Evolutionary conservation across 2,113 vertebrate species (phyloP), one percentile per base, ranked within the genome.

Genomic region (Dicrurus megarhynchus): DNA sequence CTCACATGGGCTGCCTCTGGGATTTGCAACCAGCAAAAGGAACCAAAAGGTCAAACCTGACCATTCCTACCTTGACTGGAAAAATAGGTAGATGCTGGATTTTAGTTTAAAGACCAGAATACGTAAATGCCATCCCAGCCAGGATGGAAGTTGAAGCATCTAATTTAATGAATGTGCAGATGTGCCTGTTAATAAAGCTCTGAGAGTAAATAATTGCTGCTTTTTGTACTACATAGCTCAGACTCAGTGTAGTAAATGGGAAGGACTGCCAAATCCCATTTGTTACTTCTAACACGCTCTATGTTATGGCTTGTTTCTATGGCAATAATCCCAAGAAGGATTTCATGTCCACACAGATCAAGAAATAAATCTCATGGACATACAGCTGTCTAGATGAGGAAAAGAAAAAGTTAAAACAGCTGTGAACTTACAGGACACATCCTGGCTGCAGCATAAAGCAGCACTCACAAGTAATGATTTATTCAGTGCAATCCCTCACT

Each of bases 261-360:
- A 81, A 79, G 47, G 55, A 33, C 69, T 91, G 93, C 89, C 93
- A 96, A 93, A 90, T 91, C 73, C 82, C 89, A 90, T 95, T 94
- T 94, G 89, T 84, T 95, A 74, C 95, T 91, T 82, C 63, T 81
- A 90, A 56, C 59, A 82, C 1, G 3, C 80, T 73, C 86, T 53
- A 1, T 61, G 81, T 97, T 95, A 77, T 20, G 5, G 74, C 90
- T 80, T 96, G 94, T 96, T 97, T 95, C 95, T 94, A 95, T 83
- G 87, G 96, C 80, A 94, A 94, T 96, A 96, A 96, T 96, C 93
- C 80, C 84, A 87, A 81, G 37, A 95, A 94, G 93, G 87, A 92
- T 5, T 91, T 73, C 30, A 33, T 13, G 73, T 84, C 78, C 85
- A 37, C 60, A 87, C 3, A 94, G 87, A 96, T 90, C 73, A 94